phyloP scores from a whole-genome alignment of 2,797 vertebrate genomes.

The Poecile montanus region DNA sequence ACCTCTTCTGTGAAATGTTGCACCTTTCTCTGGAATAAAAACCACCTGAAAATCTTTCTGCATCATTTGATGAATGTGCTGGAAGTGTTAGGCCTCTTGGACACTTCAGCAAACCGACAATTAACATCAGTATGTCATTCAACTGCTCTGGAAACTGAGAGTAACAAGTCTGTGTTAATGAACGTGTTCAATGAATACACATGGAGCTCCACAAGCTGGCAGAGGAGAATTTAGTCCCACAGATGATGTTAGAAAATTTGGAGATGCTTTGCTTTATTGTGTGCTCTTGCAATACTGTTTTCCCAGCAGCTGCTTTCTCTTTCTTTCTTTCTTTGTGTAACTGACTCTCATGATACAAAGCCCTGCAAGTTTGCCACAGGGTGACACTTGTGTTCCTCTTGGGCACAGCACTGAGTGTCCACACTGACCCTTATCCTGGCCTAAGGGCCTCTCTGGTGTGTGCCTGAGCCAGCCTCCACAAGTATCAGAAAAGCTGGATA shows the following conservation, averaged over 20 bases:
- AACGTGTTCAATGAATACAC: not conserved
- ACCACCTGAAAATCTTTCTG: not conserved
- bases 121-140: not conserved
- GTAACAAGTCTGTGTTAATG: not conserved
- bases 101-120: not conserved
- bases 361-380: not conserved
- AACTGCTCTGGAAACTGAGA: not conserved
- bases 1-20: not conserved
- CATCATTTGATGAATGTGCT: not conserved
- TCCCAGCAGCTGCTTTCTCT: not conserved
- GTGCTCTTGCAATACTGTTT: not conserved
- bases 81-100: not conserved
- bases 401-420: not conserved
- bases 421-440: not conserved
- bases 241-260: not conserved
- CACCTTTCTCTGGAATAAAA: not conserved
- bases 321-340: not conserved
- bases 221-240: not conserved
- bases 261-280: not conserved
- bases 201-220: not conserved
- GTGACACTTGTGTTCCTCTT: not conserved
- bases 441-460: not conserved
- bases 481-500: not conserved
- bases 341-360: not conserved
- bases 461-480: not conserved